These are phyloP conservation scores for Aphrophora alni DNA, from an alignment of 2,888 invertebrate species.

Conservation along the genomic window DNA sequence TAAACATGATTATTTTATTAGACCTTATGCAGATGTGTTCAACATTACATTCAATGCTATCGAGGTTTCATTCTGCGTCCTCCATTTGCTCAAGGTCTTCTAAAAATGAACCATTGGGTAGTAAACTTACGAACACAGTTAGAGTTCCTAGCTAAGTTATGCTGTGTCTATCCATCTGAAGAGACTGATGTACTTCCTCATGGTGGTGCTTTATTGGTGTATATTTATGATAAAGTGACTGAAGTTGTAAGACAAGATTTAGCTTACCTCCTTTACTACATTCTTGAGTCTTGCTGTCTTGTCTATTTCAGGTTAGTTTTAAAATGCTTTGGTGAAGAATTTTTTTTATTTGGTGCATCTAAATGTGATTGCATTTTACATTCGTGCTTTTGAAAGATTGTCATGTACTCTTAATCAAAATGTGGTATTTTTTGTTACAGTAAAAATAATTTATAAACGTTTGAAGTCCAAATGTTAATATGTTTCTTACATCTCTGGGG, in stretches of 20 bases:
- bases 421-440: no score
- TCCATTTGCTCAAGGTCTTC: background rate
- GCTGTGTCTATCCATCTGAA: conserved; percentile 1
- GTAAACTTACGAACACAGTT: conserved; percentile 22
- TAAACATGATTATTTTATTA: conserved; percentile 7
- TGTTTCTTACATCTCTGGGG: no score
- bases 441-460: no score
- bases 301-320: conserved; percentile 32
- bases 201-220: conserved; percentile 23
- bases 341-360: no score
- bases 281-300: conserved; percentile 30
- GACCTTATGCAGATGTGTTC: conserved; percentile 27
- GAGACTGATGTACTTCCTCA: background rate
- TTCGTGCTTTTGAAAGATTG: no score
- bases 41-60: conserved; percentile 31
- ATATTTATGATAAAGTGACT: conserved; percentile 28
- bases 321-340: no score
- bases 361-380: no score
- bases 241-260: background rate
- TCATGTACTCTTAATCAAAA: no score
- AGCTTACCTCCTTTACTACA: conserved; percentile 28
- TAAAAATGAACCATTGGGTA: conserved; percentile 30
- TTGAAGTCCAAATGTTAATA: no score
- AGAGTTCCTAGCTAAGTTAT: conserved; percentile 29
- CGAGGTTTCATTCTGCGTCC: conserved; percentile 26